Base-by-base conservation (phyloP, 2,797 vertebrate genomes). In the Staurois parvus region DNA sequence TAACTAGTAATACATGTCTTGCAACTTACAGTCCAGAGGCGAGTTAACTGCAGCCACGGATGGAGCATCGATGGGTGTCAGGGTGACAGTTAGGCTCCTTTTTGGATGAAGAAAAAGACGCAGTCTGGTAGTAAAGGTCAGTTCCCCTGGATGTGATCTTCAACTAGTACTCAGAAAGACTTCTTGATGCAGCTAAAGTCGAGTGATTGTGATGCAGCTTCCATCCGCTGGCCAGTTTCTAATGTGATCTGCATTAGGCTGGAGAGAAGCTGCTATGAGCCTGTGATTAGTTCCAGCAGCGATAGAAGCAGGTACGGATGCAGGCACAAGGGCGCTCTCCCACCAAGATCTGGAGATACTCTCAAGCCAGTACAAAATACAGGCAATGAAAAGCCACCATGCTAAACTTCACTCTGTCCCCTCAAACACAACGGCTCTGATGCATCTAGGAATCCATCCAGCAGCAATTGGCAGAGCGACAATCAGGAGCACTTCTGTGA, bases 181-280 rank as follows among this genome's bases (percentile, higher is more conserved):
- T 90, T 91, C 88, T 80, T 85, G 91, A 91, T 85, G 91, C 89
- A 92, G 90, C 86, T 89, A 52, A 6, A 88, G 9, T 81, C 26
- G 17, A 59, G 81, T 87, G 88, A 87, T 91, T 88, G 62, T 87
- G 88, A 84, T 91, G 86, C 81, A 72, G 88, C 90, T 91, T 72
- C 88, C 29, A 84, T 7, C 88, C 90, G 89, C 73, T 68, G 88
- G 91, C 88, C 91, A 91, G 89, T 89, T 90, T 84, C 87, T 62
- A 88, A 90, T 90, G 93, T 94, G 90, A 93, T 94, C 94, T 93
- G 94, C 94, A 95, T 95, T 91, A 91, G 92, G 87, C 93, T 88
- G 89, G 89, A 90, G 88, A 56, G 88, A 86, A 88, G 93, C 91
- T 88, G 92, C 91, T 92, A 0, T 10, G 37, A 37, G 89, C 89